Percentiles rank a stretch among this genome's conserved stretches.
Evolutionary conservation across 2,888 invertebrate genomes (phyloP).

Genomic region (Congeria kusceri): DNA sequence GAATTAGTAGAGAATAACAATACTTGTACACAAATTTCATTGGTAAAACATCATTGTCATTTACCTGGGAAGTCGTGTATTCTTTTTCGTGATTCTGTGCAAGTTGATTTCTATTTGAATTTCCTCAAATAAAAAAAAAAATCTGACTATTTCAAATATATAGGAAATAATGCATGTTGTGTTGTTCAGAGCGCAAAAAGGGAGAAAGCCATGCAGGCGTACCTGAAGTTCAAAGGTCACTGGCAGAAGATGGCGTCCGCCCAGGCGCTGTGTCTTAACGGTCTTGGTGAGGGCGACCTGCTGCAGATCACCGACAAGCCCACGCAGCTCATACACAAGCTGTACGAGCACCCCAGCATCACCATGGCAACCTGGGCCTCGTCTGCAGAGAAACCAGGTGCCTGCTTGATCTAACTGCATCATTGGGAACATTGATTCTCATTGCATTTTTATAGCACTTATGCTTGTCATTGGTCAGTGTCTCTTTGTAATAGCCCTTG

Average conservation of each 20-base stretch:
- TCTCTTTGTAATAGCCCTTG: too few relatives aligned
- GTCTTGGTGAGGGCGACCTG: slow-evolving; percentile 71
- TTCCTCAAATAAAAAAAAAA: too few relatives aligned
- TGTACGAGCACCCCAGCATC: slow-evolving; percentile 78
- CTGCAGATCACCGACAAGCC: slow-evolving; percentile 71
- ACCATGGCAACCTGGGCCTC: slow-evolving; percentile 47
- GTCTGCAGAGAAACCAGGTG: slow-evolving; percentile 60
- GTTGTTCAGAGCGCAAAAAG: slow-evolving; percentile 60
- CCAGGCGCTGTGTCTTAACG: slow-evolving; percentile 72
- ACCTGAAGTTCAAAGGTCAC: slow-evolving; percentile 71
- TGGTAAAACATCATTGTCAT: too few relatives aligned
- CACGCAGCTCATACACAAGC: slow-evolving; percentile 68
- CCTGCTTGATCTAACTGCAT: too few relatives aligned
- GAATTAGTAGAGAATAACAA: too few relatives aligned
- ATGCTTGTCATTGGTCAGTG: too few relatives aligned
- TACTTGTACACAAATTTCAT: too few relatives aligned
- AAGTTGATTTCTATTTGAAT: neutral
- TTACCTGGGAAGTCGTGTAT: too few relatives aligned
- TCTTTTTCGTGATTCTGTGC: neutral
- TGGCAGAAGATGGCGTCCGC: slow-evolving; percentile 76
- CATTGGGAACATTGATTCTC: too few relatives aligned
- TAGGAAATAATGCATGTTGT: slow-evolving; percentile 3
- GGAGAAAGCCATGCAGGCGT: slow-evolving; percentile 73
- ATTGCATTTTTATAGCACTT: too few relatives aligned
- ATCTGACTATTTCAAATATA: too few relatives aligned